Conservation (phyloP, 2,113 vertebrate genomes). For the Caranx melampygus region DNA sequence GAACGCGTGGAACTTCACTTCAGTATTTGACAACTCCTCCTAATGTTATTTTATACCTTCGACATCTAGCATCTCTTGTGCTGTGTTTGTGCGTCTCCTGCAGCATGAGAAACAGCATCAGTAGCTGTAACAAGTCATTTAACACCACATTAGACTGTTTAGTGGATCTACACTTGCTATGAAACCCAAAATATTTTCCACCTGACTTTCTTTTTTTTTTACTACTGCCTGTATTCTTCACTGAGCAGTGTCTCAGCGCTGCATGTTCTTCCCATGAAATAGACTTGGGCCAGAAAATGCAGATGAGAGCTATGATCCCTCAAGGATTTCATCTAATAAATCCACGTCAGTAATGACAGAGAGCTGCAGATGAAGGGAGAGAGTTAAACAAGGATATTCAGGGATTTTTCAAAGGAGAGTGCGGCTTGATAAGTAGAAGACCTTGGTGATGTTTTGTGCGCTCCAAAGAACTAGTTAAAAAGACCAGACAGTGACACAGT, state of each 20-base stretch:
- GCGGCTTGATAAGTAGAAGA: constrained; percentile 11
- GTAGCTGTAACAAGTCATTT: constrained; percentile 47
- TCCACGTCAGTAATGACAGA: constrained; percentile 24
- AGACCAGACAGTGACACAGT: constrained; percentile 27
- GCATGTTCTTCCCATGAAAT: constrained; percentile 41
- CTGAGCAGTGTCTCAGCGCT: constrained; percentile 19
- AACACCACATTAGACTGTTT: constrained; percentile 48
- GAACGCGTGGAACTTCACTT: constrained; percentile 34
- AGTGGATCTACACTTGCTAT: constrained; percentile 13
- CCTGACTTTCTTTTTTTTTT: neutral
- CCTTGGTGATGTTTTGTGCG: constrained; percentile 36
- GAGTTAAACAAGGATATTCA: constrained; percentile 38
- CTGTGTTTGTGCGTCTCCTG: constrained; percentile 2
- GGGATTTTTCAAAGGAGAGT: constrained; percentile 22
- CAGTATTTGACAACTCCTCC: constrained; percentile 15
- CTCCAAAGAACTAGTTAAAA: constrained; percentile 28
- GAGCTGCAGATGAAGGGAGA: constrained; percentile 6
- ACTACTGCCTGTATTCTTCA: constrained; percentile 10
- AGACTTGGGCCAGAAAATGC: constrained; percentile 25
- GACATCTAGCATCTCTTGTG: constrained; percentile 31
- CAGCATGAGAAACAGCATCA: constrained; percentile 33
- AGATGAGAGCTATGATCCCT: constrained; percentile 17
- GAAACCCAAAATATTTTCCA: constrained; percentile 15
- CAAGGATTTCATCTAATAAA: constrained; percentile 54
- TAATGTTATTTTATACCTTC: constrained; percentile 12